Percentiles rank a stretch among this genome's conserved stretches.
These are phyloP conservation scores for Muscicapa adusta DNA, from an alignment of 2,113 vertebrate species.

Conservation along the genomic window DNA sequence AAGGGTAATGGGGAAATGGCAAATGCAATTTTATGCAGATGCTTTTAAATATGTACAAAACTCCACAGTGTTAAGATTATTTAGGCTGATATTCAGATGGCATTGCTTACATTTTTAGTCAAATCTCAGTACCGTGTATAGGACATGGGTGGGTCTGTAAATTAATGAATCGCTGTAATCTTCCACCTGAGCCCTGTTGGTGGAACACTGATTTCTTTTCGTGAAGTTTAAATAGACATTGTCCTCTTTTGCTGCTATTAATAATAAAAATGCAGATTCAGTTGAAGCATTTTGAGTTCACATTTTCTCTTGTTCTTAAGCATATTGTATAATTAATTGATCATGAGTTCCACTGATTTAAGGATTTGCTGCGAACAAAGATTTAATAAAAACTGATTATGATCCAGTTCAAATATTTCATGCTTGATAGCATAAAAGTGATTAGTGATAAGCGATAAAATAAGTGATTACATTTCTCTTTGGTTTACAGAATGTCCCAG, in stretches of 20 bases:
- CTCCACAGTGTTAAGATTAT: not conserved
- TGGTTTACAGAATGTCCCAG: not conserved
- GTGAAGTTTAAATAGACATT: not conserved
- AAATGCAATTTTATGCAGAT: not conserved
- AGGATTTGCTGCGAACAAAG: not conserved
- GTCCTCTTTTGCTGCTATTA: not conserved
- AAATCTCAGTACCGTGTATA: not conserved
- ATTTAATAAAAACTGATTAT: not conserved
- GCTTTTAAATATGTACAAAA: not conserved
- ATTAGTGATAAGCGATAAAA: too few species aligned
- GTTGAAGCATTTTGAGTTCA: not conserved
- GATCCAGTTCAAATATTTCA: not conserved
- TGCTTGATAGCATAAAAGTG: not conserved
- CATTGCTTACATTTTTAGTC: not conserved
- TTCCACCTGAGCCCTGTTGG: not conserved
- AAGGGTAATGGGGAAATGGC: not conserved
- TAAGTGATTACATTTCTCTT: not conserved
- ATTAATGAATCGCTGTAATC: not conserved
- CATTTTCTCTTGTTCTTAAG: not conserved
- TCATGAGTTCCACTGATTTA: not conserved
- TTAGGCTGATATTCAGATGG: not conserved
- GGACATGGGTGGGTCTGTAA: not conserved
- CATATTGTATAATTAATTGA: rapidly evolving
- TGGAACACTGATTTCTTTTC: not conserved
- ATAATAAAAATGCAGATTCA: not conserved